Base-by-base conservation (phyloP, 2,888 invertebrate species). In the Arctia plantaginis region DNA sequence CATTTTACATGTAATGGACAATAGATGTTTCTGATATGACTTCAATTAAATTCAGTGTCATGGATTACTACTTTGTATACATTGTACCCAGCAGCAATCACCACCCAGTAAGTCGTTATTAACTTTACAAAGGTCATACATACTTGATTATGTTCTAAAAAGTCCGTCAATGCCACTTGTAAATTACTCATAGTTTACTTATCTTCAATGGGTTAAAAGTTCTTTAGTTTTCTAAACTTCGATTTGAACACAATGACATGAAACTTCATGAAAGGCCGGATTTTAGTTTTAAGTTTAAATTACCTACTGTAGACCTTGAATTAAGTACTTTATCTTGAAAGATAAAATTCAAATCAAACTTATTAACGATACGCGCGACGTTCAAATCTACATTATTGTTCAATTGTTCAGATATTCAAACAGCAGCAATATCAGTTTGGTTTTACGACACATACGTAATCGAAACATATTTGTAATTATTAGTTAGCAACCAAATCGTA, bases 121-220 rank as follows among this genome's bases (percentile, higher is more conserved):
- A 66, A 47, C 2, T 41, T 66, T 47, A 51, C 30, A 55, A 66
- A 69, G 18, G n/a, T 77, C 66, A 80, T 86, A 92, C 92, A 88
- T 90, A 93, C 93, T 77, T 87, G 82, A 70, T 81, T 35, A 71
- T 85, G 87, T 77, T 91, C 91, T 71, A 89, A 74, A 73, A 89
- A 83, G 70, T 92, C 91, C 65, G 83, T 85, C 44, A 90, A 68
- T 66, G 89, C 91, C 76, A 88, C 90, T 87, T 90, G 78, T 80
- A 92, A 86, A 76, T 90, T 89, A 86, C 84, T 89, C 92, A 92
- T 93, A 66, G 75, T 82, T 30, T 30, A 47, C 15, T 23, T 67
- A 67, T 3, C 6, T 44, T 66, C 23, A 10, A 30, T 67, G 20
- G 4, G 12, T 30, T 20, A 33, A 33, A 30, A 62, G 27, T 62